Evolutionary conservation across 2,888 invertebrate species (phyloP).

Genomic region (Brachyptera putata): DNA sequence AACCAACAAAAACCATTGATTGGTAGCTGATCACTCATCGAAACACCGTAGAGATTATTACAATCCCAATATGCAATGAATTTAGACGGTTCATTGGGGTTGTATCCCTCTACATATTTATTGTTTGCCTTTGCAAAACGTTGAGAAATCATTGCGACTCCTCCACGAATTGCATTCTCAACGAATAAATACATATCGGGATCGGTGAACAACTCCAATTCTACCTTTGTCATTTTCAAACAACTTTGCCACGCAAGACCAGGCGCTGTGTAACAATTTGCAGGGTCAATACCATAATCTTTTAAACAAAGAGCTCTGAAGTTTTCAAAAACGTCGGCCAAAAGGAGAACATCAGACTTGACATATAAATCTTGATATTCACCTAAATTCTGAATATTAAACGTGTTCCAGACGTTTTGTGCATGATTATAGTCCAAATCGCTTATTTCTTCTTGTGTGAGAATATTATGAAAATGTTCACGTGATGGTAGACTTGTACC

Average conservation of each 20-base stretch:
- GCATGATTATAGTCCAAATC: conserved; percentile 37
- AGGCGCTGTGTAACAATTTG: conserved; percentile 40
- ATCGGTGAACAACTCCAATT: conserved; percentile 40
- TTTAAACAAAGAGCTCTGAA: conserved; percentile 36
- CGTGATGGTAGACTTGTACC: conserved; percentile 35
- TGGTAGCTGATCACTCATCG: no score
- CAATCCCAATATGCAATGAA: no score
- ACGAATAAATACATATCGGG: conserved; percentile 40
- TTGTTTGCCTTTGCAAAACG: no score
- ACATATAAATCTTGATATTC: conserved; percentile 39
- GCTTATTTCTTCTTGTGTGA: conserved; percentile 24
- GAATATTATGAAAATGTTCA: conserved; percentile 35
- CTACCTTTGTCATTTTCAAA: conserved; percentile 39
- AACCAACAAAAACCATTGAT: no score
- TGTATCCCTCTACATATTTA: conserved; percentile 38
- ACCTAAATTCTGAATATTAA: conserved; percentile 35
- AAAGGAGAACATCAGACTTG: conserved; percentile 37
- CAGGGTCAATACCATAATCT: conserved; percentile 39
- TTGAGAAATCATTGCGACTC: conserved; percentile 40
- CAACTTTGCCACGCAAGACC: conserved; percentile 41
- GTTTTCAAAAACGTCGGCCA: conserved; percentile 40
- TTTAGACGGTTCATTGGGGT: conserved; percentile 33
- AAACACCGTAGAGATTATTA: no score
- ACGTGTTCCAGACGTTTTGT: conserved; percentile 36
- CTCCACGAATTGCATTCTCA: conserved; percentile 39